Conservation (phyloP, 2,888 invertebrate species). For the Biston stratarius region DNA sequence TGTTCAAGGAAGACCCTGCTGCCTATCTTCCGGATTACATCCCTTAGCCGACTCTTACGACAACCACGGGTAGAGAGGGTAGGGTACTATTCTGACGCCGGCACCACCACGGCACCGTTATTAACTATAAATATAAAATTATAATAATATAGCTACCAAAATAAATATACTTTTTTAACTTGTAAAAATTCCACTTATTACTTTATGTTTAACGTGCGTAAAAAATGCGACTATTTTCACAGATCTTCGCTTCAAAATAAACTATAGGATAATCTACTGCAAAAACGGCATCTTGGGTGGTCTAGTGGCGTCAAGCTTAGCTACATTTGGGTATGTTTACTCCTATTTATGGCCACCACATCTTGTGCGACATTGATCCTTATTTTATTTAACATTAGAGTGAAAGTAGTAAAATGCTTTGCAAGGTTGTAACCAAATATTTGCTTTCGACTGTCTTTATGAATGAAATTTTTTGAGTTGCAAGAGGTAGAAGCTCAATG, state of each 20-base stretch:
- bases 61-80: too few relatives aligned
- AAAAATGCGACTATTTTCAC: constrained; percentile 63
- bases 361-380: constrained; percentile 29
- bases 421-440: constrained; percentile 72
- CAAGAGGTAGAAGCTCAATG: constrained; percentile 55
- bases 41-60: too few relatives aligned
- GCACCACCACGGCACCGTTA: too few relatives aligned
- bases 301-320: constrained; percentile 79
- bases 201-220: constrained; percentile 34
- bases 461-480: constrained; percentile 78
- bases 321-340: constrained; percentile 70
- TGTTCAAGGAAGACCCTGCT: too few relatives aligned
- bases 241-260: constrained; percentile 67
- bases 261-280: constrained; percentile 69
- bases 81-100: too few relatives aligned
- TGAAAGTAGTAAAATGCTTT: constrained; percentile 52
- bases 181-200: constrained; percentile 6
- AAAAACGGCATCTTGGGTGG: constrained; percentile 81
- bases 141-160: too few relatives aligned
- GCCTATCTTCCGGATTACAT: too few relatives aligned
- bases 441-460: constrained; percentile 76
- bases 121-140: too few relatives aligned
- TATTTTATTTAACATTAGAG: constrained; percentile 16
- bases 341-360: constrained; percentile 55
- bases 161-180: not conserved